These are phyloP conservation scores for Chromoteleia sp. DNA, from an alignment of 2,888 invertebrate genomes.

Conservation along the genomic window DNA sequence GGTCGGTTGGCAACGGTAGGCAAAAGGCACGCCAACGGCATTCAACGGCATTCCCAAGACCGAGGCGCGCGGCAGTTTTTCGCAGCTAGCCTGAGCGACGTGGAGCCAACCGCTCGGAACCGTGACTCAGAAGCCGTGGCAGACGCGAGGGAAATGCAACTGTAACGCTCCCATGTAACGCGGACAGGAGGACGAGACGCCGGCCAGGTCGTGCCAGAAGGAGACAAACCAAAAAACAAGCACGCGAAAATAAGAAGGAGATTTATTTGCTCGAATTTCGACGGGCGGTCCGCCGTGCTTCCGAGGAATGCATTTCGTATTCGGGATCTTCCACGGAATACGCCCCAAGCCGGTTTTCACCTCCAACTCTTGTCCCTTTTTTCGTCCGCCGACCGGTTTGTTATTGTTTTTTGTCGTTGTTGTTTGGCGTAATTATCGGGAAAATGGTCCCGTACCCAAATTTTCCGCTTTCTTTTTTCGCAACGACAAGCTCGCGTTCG, in stretches of 20 bases:
- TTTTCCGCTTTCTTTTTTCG: background rate
- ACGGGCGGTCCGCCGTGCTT: constrained; percentile 76
- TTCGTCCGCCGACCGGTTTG: constrained; percentile 77
- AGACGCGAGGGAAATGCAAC: constrained; percentile 72
- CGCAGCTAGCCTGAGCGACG: constrained; percentile 72
- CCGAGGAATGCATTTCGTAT: constrained; percentile 83
- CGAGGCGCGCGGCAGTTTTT: constrained; percentile 82
- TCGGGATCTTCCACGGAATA: constrained; percentile 82
- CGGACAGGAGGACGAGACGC: background rate
- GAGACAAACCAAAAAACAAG: constrained; percentile 44
- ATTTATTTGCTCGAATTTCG: constrained; percentile 84
- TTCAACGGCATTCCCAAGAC: constrained; percentile 81
- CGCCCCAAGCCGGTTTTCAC: constrained; percentile 70
- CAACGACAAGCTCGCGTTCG: too few relatives aligned
- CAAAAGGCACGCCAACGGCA: constrained; percentile 79
- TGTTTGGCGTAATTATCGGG: constrained; percentile 5
- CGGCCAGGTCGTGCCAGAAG: constrained; percentile 24
- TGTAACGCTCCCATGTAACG: constrained; percentile 59
- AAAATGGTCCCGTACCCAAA: too few relatives aligned
- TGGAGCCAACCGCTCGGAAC: constrained; percentile 68
- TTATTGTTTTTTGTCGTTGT: constrained; percentile 73
- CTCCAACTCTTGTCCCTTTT: constrained; percentile 56
- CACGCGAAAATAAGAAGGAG: constrained; percentile 72
- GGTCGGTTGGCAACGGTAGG: constrained; percentile 64
- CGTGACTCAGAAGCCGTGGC: constrained; percentile 77